A percentile compares a stretch with the other conserved stretches of the same genome.
These are phyloP conservation scores for Mythimna lalbum DNA, from an alignment of 2,888 invertebrate species.

Conservation along the genomic window DNA sequence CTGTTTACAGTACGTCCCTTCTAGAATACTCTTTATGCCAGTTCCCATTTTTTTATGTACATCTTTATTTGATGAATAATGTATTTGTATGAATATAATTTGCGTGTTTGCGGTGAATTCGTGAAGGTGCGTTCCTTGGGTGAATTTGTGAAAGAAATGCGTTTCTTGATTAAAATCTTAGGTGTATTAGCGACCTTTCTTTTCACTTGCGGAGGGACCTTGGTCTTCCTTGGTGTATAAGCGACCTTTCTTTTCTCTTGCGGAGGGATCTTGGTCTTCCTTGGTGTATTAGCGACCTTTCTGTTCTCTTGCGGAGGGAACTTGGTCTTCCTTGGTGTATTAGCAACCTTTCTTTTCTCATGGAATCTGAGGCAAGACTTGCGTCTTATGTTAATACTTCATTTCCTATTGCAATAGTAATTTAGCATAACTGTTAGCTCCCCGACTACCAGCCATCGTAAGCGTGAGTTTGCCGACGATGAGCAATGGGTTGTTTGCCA, in stretches of 20 bases:
- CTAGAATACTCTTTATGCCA: constrained; percentile 63
- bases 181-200: background rate
- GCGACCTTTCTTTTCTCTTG: too few species aligned
- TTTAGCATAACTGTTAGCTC: background rate
- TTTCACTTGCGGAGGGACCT: too few species aligned
- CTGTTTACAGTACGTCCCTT: constrained; percentile 74
- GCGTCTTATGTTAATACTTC: too few species aligned
- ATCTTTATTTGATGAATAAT: constrained; percentile 68
- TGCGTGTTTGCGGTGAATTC: constrained; percentile 44
- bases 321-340: background rate
- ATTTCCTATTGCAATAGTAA: background rate
- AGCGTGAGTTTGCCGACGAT: too few species aligned
- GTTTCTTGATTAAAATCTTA: constrained; percentile 15
- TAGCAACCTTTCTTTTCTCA: too few species aligned
- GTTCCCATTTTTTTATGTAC: constrained; percentile 65
- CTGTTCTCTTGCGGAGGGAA: too few species aligned
- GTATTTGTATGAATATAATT: constrained; percentile 60
- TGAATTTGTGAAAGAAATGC: constrained; percentile 2
- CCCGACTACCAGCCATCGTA: too few species aligned
- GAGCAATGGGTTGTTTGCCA: too few species aligned
- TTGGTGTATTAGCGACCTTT: background rate
- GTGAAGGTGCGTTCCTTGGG: constrained; percentile 1
- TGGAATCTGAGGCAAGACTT: too few species aligned
- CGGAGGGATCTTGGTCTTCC: background rate
- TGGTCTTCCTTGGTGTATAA: too few species aligned